These are phyloP conservation scores for Drosophila conformis DNA, from an alignment of 2,888 invertebrate genomes.

Conservation along the genomic window DNA sequence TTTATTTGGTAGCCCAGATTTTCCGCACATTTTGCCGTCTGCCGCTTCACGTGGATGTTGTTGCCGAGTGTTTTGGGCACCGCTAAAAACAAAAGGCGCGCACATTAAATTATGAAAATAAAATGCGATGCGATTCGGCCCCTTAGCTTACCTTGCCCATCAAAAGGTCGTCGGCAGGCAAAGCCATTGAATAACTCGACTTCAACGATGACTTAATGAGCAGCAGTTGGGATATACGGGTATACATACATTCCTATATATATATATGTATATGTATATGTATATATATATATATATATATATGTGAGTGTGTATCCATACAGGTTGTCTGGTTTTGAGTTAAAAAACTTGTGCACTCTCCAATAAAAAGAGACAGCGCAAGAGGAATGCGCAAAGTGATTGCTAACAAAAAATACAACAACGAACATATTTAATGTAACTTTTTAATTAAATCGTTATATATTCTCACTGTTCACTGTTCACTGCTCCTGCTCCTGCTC, in stretches of 20 bases:
- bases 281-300: background rate
- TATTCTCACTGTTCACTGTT: constrained; percentile 23
- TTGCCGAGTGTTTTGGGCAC: constrained; percentile 73
- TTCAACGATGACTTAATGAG: constrained; percentile 77
- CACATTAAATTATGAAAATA: constrained; percentile 78
- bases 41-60: constrained; percentile 24
- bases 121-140: constrained; percentile 55
- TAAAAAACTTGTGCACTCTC: constrained; percentile 10
- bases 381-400: constrained; percentile 29
- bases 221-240: constrained; percentile 45
- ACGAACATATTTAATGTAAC: constrained; percentile 71
- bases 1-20: constrained; percentile 64
- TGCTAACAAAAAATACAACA: constrained; percentile 20
- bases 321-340: background rate
- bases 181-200: constrained; percentile 74
- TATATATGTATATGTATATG: background rate
- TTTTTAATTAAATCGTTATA: constrained; percentile 77
- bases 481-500: background rate
- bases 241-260: background rate
- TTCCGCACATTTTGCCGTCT: constrained; percentile 67
- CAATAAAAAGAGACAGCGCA: background rate
- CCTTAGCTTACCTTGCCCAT: constrained; percentile 50
- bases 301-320: background rate
- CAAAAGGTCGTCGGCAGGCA: constrained; percentile 69
- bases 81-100: constrained; percentile 65